Conservation (phyloP, 2,888 invertebrate species). For the Ochropleura plecta region DNA sequence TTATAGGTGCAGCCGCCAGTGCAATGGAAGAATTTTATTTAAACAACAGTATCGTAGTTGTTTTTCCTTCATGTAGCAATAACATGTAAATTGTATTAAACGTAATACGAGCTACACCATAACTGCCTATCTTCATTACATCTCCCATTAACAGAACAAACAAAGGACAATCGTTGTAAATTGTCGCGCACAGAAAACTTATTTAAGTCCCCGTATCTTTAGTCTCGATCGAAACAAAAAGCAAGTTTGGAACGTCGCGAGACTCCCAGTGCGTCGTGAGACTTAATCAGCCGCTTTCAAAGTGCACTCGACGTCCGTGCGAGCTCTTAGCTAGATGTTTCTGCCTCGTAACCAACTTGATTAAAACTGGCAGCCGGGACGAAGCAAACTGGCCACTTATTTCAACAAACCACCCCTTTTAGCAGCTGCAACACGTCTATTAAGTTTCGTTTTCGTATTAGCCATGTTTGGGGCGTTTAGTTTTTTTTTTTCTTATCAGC, state of each 20-base stretch:
- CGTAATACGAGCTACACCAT: conserved; percentile 43
- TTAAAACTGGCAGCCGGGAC: conserved; percentile 80
- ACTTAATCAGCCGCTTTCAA: conserved; percentile 80
- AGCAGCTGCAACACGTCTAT: conserved; percentile 72
- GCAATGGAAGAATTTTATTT: conserved; percentile 31
- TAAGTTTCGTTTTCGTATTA: conserved; percentile 70
- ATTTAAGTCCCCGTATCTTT: conserved; percentile 51
- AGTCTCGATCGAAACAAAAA: conserved; percentile 59
- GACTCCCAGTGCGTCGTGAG: conserved; percentile 63
- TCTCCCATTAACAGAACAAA: conserved; percentile 39
- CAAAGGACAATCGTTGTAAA: conserved; percentile 48
- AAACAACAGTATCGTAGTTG: conserved; percentile 14
- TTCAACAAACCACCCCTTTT: conserved; percentile 78
- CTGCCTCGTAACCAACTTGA: conserved; percentile 78
- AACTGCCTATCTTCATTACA: conserved; percentile 48
- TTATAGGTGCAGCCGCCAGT: neutral
- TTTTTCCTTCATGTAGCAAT: conserved; percentile 31
- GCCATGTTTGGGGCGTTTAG: conserved; percentile 53
- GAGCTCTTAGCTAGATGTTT: conserved; percentile 73
- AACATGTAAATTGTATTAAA: conserved; percentile 26
- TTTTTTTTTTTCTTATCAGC: conserved; percentile 30
- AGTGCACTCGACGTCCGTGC: conserved; percentile 78
- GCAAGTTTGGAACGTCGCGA: conserved; percentile 54
- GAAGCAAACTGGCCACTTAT: conserved; percentile 78
- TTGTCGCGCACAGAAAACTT: conserved; percentile 40